Conservation (phyloP, 2,888 invertebrate genomes). For the Lasioglossum zephyrum region DNA sequence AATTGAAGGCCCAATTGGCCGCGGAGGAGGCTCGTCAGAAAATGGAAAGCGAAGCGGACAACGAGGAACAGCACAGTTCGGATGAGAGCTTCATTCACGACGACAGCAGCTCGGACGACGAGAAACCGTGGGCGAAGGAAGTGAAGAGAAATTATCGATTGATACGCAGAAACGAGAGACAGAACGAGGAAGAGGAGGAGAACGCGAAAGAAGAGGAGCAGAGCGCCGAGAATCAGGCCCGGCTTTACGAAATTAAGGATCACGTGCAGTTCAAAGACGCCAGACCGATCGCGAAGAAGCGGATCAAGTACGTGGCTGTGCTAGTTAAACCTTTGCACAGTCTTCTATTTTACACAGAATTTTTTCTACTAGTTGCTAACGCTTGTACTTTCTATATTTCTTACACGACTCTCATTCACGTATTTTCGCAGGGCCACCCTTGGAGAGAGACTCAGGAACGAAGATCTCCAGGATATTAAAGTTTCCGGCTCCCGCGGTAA, state of each 20-base stretch:
- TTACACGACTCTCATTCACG: neutral
- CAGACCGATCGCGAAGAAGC: constrained; percentile 83
- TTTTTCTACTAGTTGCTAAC: too few relatives aligned
- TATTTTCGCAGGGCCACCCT: constrained; percentile 86
- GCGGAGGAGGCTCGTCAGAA: constrained; percentile 76
- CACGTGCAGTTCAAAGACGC: constrained; percentile 87
- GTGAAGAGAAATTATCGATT: constrained; percentile 89
- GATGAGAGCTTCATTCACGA: constrained; percentile 80
- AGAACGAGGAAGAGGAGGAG: constrained; percentile 81
- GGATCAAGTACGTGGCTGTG: constrained; percentile 84
- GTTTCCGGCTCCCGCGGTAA: constrained; percentile 89
- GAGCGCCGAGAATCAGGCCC: constrained; percentile 82
- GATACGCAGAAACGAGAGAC: constrained; percentile 55
- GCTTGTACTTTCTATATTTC: too few relatives aligned
- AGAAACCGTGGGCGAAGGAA: constrained; percentile 91
- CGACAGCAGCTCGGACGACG: constrained; percentile 90
- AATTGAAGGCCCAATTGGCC: constrained; percentile 85
- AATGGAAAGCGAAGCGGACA: constrained; percentile 80
- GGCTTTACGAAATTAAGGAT: constrained; percentile 87
- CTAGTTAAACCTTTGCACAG: neutral
- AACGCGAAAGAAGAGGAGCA: constrained; percentile 76
- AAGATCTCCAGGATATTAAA: constrained; percentile 85
- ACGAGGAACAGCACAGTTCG: constrained; percentile 71
- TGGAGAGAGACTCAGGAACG: constrained; percentile 89
- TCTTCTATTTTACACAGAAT: neutral